Evolutionary conservation across 2,113 vertebrate genomes (phyloP).

Genomic region (Syngnathus typhle): DNA sequence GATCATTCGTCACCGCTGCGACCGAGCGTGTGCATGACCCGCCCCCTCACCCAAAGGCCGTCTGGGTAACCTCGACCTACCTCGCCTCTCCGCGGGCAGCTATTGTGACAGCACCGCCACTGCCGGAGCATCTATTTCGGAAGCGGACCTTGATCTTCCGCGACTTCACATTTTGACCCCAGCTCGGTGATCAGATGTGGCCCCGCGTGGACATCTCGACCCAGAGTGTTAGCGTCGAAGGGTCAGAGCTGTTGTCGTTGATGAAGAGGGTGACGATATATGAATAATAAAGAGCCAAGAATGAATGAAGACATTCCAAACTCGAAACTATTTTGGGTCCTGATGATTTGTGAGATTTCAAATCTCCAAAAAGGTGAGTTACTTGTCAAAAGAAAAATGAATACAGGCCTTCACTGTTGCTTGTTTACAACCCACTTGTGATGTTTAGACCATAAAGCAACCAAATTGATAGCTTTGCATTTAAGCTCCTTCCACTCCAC

Average conservation of each 20-base stretch:
- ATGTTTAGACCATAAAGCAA: slow-evolving; percentile 6
- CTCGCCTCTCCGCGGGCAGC: slow-evolving; percentile 25
- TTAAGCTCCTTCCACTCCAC: background rate
- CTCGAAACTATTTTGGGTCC: background rate
- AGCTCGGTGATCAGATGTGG: slow-evolving; percentile 46
- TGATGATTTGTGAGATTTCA: background rate
- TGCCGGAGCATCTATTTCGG: slow-evolving; percentile 52
- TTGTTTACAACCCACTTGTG: background rate
- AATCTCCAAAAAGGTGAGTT: background rate
- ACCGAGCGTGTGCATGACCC: slow-evolving; percentile 29
- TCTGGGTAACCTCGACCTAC: slow-evolving; percentile 49
- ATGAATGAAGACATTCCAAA: background rate
- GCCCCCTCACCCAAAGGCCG: slow-evolving; percentile 32
- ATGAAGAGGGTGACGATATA: background rate
- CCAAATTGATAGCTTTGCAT: background rate
- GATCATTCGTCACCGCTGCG: slow-evolving; percentile 23
- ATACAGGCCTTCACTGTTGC: background rate
- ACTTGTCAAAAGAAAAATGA: background rate
- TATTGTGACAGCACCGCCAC: slow-evolving; percentile 55
- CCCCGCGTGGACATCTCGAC: slow-evolving; percentile 38
- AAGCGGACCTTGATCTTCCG: slow-evolving; percentile 47
- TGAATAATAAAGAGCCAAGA: background rate
- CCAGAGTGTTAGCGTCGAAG: slow-evolving; percentile 12
- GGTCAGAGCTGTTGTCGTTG: background rate
- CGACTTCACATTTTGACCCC: slow-evolving; percentile 40